Percentiles rank a stretch among this genome's conserved stretches.
Conservation (phyloP, 2,888 invertebrate genomes). For the Odontocerum albicorne region DNA sequence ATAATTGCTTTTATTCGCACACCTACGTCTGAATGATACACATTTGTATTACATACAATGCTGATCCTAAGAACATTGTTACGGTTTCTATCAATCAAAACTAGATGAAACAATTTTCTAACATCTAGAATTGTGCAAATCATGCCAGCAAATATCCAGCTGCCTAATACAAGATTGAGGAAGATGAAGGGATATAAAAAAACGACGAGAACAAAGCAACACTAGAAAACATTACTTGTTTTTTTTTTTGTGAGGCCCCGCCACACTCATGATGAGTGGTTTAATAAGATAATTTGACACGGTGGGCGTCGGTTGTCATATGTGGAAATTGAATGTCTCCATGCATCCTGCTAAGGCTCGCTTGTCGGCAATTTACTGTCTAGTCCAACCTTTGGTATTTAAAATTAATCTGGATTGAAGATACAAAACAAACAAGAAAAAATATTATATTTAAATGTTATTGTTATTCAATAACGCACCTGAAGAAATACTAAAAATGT, state of each 20-base stretch:
- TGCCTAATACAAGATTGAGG: conserved; percentile 1
- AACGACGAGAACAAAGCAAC: conserved; percentile 8
- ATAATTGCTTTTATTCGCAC: no score
- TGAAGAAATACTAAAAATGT: no score
- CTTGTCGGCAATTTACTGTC: conserved; percentile 1
- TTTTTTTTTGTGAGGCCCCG: conserved; percentile 4
- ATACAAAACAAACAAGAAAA: no score
- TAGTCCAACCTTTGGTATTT: conserved; percentile 4
- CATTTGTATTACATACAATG: no score
- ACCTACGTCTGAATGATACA: no score
- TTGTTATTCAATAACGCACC: no score
- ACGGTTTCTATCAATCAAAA: no score
- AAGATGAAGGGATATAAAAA: conserved; percentile 1
- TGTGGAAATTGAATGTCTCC: conserved; percentile 20
- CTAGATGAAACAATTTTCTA: no score
- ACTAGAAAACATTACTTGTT: neutral
- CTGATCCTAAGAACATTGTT: no score
- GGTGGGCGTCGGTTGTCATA: conserved; percentile 19
- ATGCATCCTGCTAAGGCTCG: conserved; percentile 17
- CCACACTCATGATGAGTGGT: conserved; percentile 7
- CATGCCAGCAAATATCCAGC: conserved; percentile 8
- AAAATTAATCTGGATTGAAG: no score
- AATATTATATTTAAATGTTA: no score
- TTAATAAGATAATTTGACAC: conserved; percentile 25
- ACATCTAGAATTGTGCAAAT: conserved; percentile 14